Base-by-base conservation (phyloP, 2,888 invertebrate species). In the Entomobrya multifasciata region DNA sequence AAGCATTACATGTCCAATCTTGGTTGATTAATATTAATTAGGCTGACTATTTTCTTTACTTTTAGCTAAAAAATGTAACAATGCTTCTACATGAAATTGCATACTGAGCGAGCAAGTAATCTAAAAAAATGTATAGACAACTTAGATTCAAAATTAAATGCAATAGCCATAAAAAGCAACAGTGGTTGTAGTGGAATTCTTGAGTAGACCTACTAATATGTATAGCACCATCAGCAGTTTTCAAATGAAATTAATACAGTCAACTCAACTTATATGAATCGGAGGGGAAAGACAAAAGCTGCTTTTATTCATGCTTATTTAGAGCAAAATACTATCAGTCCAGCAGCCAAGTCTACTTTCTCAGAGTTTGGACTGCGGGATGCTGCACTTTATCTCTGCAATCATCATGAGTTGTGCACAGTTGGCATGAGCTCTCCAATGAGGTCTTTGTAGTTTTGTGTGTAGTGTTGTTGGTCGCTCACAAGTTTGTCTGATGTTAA, bases 301-400 rank as follows among this genome's bases (percentile, higher is more conserved):
- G 55, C 25, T 74, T 3, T 3, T 30, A 25, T 15, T 60, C 27
- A 60, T 52, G 17, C 36, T 36, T 8, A 36, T 36, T 36, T 36
- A 36, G 8, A 8, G 36, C 36, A 36, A 17, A 52, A 22, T 22
- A 70, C 4, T 20, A 5, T 41, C 36, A 41, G 11, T 17, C 1
- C 36, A 44, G 36, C 20, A 17, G 41, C n/a, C 11, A 27, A 5
- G 20, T 4, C 36, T 36, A 36, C 36, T 36, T 36, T 8, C 36
- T 6, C 8, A 6, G 4, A 36, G 36, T 44, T 57, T 49, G 27
- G 36, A 36, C 17, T 76, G 60, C 22, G 30, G 22, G 57, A 81
- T 81, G 72, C 5, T 81, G 72, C 81, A 81, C 67, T 57, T 81
- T 79, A 30, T 67, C 67, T 60, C 47, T 30, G 8, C 57, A 36